Conservation (phyloP, 1,140 invertebrate genomes). For the Nebria ingens region DNA sequence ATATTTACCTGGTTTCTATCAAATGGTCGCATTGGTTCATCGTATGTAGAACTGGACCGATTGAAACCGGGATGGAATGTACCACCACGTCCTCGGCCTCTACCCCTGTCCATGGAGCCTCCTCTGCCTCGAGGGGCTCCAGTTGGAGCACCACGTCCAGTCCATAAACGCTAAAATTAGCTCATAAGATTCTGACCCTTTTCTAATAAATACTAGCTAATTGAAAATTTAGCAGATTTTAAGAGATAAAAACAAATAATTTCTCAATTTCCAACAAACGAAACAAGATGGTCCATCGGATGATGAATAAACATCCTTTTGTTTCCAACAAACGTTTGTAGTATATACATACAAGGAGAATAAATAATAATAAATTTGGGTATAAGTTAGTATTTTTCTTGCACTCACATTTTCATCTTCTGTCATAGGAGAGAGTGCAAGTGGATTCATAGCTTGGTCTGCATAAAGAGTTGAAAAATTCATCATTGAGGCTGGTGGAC, state of each 20-base stretch:
- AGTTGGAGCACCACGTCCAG: slow-evolving; percentile 24
- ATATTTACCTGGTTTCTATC: slow-evolving; percentile 17
- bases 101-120: slow-evolving; percentile 37
- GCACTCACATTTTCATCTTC: slow-evolving; percentile 66
- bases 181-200: too few relatives aligned
- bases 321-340: too few relatives aligned
- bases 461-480: slow-evolving; percentile 55
- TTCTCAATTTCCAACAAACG: too few relatives aligned
- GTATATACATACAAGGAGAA: too few relatives aligned
- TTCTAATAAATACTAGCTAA: too few relatives aligned
- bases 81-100: slow-evolving; percentile 32
- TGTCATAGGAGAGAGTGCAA: slow-evolving; percentile 63
- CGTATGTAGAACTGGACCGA: slow-evolving; percentile 28
- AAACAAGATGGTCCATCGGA: too few relatives aligned
- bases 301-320: too few relatives aligned
- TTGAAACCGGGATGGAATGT: slow-evolving; percentile 30
- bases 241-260: too few relatives aligned
- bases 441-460: slow-evolving; percentile 64
- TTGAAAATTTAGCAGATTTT: too few relatives aligned
- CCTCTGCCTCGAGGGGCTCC: slow-evolving; percentile 38
- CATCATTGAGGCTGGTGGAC: slow-evolving; percentile 52
- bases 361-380: background rate
- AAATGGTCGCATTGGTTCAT: slow-evolving; percentile 22
- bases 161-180: slow-evolving; percentile 37
- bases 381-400: background rate